Base-by-base conservation (phyloP, 2,888 invertebrate genomes). In the Mythimna lalbum region DNA sequence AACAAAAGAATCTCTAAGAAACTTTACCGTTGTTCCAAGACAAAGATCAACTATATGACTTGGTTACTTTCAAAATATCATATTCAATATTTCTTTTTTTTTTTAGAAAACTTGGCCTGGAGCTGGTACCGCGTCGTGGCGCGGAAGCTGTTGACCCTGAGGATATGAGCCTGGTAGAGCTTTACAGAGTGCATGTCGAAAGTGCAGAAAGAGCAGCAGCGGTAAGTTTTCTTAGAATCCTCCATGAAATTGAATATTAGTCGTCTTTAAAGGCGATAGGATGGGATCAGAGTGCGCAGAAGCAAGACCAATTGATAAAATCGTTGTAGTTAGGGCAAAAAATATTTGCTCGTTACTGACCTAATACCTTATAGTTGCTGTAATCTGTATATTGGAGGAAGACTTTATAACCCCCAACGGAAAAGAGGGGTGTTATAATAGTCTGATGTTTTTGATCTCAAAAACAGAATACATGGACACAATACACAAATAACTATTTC, bases 61-160 rank as follows among this genome's bases (percentile, higher is more conserved):
- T 14, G 7, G 17, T 47, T 47, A 9, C 6, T 57, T 6, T 9
- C 27, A 21, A 19, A 63, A 50, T 19, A n/a, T 73, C 23, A 52
- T n/a, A 2, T n/a, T 50, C 19, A 31, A 21, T 49, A 12, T 61
- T 2, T 64, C 9, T 36, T 81, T 82, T 66, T 81, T 93, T 81
- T 93, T 91, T 53, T 96, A 99, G 99, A 92, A 98, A 99, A 96
- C 96, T 99, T 63, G 98, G 98, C 0, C 93, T 99, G 89, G 99
- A 99, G 93, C 93, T 99, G 89, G 99, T 99, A 33, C 99, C 99
- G 0, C 97, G 99, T 36, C 97, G 98, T 80, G 98, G 98, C 47
- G 98, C 98, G 36, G 97, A 98, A 89, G 98, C 98, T 92, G 98
- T 99, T 50, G 98, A 99, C 90, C 98, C 98, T 43, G 98, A 98